These are phyloP conservation scores for Drosophila putrida DNA, from an alignment of 2,888 invertebrate genomes.

Conservation along the genomic window DNA sequence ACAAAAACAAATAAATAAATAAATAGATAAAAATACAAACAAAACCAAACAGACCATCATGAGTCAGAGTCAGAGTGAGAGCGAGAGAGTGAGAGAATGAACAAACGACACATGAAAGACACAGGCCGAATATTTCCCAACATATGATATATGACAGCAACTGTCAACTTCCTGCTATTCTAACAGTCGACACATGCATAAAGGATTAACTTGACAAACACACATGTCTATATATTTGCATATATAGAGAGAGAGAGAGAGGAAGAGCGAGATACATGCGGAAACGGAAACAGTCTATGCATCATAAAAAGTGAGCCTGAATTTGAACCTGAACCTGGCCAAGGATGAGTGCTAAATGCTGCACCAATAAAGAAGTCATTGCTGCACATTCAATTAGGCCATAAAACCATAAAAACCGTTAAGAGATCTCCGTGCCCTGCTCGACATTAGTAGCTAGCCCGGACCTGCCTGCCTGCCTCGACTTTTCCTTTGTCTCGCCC, in stretches of 20 bases:
- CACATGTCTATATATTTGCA: constrained; percentile 54
- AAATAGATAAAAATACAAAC: constrained; percentile 73
- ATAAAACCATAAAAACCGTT: constrained; percentile 76
- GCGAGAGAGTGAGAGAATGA: too few relatives aligned
- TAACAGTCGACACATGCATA: constrained; percentile 63
- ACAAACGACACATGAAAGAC: constrained; percentile 74
- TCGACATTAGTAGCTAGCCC: constrained; percentile 78
- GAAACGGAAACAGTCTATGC: constrained; percentile 66
- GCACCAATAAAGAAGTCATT: constrained; percentile 81
- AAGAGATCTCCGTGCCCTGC: constrained; percentile 57
- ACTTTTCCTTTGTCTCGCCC: neutral
- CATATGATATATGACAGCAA: constrained; percentile 67
- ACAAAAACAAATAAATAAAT: constrained; percentile 73
- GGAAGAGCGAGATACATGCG: constrained; percentile 28
- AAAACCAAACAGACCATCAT: constrained; percentile 19
- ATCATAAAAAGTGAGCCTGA: constrained; percentile 29
- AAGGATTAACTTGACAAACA: constrained; percentile 69
- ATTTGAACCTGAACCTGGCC: constrained; percentile 45
- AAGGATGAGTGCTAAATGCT: constrained; percentile 51
- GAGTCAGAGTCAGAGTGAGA: constrained; percentile 33
- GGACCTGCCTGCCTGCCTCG: constrained; percentile 11
- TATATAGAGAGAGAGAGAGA: constrained; percentile 19
- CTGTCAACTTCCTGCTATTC: constrained; percentile 67
- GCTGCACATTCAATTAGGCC: constrained; percentile 47
- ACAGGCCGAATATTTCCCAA: constrained; percentile 74